phyloP scores from a whole-genome alignment of 23 tunicate genomes.

The Ascidia mentula region DNA sequence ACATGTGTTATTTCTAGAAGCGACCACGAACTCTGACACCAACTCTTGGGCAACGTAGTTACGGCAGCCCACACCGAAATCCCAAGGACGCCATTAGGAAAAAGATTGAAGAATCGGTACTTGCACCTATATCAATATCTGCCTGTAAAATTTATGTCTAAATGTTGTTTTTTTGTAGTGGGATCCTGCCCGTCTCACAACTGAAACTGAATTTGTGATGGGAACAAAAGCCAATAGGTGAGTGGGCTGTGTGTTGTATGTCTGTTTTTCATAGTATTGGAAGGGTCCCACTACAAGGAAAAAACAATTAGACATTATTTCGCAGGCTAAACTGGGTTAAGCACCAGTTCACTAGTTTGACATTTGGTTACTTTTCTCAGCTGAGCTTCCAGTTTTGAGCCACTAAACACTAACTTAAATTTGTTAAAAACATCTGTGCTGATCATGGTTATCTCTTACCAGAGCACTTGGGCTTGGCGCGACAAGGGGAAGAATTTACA shows the following conservation, averaged over 20 bases:
- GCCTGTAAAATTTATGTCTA: no score
- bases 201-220: conserved; percentile 83
- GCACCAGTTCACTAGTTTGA: no score
- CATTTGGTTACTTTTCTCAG: no score
- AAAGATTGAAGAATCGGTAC: conserved; percentile 45
- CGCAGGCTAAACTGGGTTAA: no score
- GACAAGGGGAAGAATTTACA: conserved; percentile 89
- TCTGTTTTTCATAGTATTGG: no score
- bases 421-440: background rate
- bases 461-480: conserved; percentile 95
- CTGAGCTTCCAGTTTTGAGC: no score
- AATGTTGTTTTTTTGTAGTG: conserved; percentile 40
- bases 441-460: background rate
- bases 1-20: conserved; percentile 18
- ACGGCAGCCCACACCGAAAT: conserved; percentile 75
- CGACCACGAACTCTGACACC: conserved; percentile 25
- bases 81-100: conserved; percentile 39
- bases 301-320: no score
- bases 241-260: no score
- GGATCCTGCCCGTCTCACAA: conserved; percentile 77
- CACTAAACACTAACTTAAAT: no score
- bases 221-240: conserved; percentile 96
- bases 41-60: conserved; percentile 31
- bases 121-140: no score
- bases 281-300: no score